Evolutionary conservation across 1,140 invertebrate species (phyloP), one percentile per base, ranked within the genome.

Genomic region (Zaprionus lachaisei): DNA sequence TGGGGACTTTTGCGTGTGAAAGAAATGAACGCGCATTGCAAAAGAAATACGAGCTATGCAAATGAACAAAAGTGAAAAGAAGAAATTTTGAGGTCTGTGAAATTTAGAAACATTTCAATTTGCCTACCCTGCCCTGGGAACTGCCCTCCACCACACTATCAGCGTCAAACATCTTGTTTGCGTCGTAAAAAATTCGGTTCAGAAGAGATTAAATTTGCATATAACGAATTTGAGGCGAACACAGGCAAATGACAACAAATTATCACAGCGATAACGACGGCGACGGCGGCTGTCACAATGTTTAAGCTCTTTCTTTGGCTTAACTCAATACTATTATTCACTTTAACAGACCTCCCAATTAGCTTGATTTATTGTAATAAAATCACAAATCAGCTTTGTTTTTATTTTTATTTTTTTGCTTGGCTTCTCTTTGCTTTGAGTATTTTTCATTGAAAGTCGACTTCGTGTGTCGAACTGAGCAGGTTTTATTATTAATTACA

Each of bases 61-160:
- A 76, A 76, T 76, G 61, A 20, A 76, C 44, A 65, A 66, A 76
- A 76, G 73, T 72, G 61, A 76, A 76, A 76, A 76, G 63, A 72
- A 66, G 67, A n/a, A 47, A 47, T 62, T 77, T 67, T 44, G 38
- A 34, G 34, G 31, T 72, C 72, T 68, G 63, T 69, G 62, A 77
- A 72, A 72, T 62, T 70, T 41, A 71, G 65, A 81, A 81, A 90
- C 78, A 81, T 84, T 85, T 81, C 58, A 89, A 87, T 83, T 81
- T 65, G 79, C 51, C 65, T 60, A 17, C 71, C 26, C 54, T 56
- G 72, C 71, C 67, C 56, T 37, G 26, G 37, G 41, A 49, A 26
- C 70, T 34, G 31, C 49, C 17, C 38, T n/a, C 17, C 20, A 41
- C 5, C 28, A 34, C 28, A 22, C 17, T 79, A 86, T 86, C 83